Evolutionary conservation across 1,140 invertebrate species (phyloP).

Genomic region (Acromyrmex echinatior): DNA sequence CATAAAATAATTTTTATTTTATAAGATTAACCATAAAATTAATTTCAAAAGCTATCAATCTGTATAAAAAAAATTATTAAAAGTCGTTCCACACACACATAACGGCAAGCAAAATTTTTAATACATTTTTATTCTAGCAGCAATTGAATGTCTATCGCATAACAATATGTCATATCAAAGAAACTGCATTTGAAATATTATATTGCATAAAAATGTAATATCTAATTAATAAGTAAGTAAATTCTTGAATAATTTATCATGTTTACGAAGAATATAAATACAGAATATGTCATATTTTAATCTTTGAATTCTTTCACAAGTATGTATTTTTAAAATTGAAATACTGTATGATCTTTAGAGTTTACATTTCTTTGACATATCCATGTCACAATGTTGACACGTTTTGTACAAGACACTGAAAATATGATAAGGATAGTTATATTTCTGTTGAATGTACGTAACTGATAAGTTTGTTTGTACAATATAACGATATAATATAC

Average conservation of each 20-base stretch:
- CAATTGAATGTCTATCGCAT: background rate
- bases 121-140: background rate
- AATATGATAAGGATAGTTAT: constrained; percentile 27
- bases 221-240: background rate
- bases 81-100: background rate
- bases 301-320: background rate
- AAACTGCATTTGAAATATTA: background rate
- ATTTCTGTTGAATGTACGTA: constrained; percentile 12
- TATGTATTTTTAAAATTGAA: background rate
- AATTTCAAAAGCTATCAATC: background rate
- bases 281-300: background rate
- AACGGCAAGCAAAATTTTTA: background rate
- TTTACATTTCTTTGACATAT: background rate
- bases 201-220: background rate
- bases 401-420: constrained; percentile 5
- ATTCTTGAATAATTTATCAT: background rate
- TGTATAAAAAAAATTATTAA: constrained; percentile 3
- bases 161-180: constrained; percentile 14
- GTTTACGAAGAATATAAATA: background rate
- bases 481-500: constrained; percentile 12
- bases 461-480: constrained; percentile 42
- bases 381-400: constrained; percentile 13
- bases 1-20: background rate
- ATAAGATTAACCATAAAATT: background rate
- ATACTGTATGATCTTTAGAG: constrained; percentile 1